These are phyloP conservation scores for Steromphala cineraria DNA, from an alignment of 2,888 invertebrate species.

Conservation along the genomic window DNA sequence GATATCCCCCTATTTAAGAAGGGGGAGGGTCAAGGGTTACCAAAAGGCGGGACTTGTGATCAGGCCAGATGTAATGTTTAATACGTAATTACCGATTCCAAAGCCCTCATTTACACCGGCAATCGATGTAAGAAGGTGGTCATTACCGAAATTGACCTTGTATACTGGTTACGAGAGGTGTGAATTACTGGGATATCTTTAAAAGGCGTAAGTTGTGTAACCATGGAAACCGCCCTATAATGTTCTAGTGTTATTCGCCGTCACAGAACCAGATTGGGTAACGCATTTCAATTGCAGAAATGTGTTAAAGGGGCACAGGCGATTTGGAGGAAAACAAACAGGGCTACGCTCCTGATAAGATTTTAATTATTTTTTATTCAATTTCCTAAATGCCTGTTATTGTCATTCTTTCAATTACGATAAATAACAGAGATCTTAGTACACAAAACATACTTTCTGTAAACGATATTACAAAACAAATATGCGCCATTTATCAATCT, in stretches of 20 bases:
- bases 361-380: no score
- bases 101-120: not conserved
- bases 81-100: not conserved
- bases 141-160: conserved; percentile 10
- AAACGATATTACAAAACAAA: no score
- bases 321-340: not conserved
- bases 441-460: no score
- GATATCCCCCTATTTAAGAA: not conserved
- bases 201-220: not conserved
- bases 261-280: not conserved
- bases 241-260: not conserved
- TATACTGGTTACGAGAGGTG: not conserved
- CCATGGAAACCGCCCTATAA: not conserved
- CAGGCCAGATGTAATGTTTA: not conserved
- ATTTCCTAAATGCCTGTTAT: no score
- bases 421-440: no score
- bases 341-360: no score
- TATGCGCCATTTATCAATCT: no score
- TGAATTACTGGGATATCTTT: not conserved
- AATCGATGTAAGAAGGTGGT: not conserved
- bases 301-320: not conserved
- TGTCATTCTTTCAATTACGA: no score
- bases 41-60: not conserved
- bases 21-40: not conserved
- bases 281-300: not conserved